These are phyloP conservation scores for Bhutanitis thaidina DNA, from an alignment of 2,888 invertebrate species.

Conservation along the genomic window DNA sequence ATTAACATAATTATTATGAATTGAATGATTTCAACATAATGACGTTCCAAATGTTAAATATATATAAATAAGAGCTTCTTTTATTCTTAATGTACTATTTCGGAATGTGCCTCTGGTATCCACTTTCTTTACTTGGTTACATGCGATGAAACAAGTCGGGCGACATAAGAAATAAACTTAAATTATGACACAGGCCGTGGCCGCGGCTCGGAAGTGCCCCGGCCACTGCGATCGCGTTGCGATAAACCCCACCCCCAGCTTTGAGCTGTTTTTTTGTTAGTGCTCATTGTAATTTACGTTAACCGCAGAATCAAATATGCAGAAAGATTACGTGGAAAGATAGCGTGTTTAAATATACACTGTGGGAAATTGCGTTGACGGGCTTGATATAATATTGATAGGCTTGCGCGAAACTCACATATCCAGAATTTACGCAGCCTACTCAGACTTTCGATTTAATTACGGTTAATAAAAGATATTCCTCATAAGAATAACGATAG, in stretches of 20 bases:
- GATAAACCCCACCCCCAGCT: constrained; percentile 44
- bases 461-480: too few species aligned
- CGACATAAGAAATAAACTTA: constrained; percentile 16
- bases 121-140: too few species aligned
- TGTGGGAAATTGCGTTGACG: constrained; percentile 19
- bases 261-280: constrained; percentile 37
- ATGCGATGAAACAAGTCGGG: too few species aligned
- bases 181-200: constrained; percentile 47
- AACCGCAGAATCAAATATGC: constrained; percentile 20
- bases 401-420: not conserved
- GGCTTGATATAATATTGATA: constrained; percentile 17
- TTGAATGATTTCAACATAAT: too few species aligned
- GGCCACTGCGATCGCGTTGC: constrained; percentile 25
- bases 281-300: constrained; percentile 15
- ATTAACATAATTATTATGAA: too few species aligned
- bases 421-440: constrained; percentile 2
- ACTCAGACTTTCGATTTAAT: too few species aligned
- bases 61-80: too few species aligned
- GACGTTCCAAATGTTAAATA: too few species aligned
- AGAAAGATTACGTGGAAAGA: constrained; percentile 18
- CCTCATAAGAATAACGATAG: too few species aligned
- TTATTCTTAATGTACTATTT: too few species aligned
- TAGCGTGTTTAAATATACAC: constrained; percentile 19
- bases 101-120: too few species aligned
- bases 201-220: constrained; percentile 16